Conservation (phyloP, 2,888 invertebrate species). For the Aleiodes alternator region DNA sequence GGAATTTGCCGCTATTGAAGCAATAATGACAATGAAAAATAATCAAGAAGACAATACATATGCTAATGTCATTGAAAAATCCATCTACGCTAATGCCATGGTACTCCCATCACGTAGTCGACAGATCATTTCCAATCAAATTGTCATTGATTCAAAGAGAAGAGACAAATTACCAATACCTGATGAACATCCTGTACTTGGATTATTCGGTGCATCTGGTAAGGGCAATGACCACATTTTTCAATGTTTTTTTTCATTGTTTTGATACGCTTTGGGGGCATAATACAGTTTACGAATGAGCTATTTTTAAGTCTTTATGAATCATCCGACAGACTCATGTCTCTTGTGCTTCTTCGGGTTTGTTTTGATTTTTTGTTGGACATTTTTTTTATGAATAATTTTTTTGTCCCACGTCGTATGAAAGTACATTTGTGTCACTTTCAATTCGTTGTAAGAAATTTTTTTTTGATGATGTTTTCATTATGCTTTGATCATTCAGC, state of each 20-base stretch:
- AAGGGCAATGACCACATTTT: slow-evolving; percentile 13
- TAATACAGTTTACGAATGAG: slow-evolving; percentile 45
- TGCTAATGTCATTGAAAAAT: slow-evolving; percentile 75
- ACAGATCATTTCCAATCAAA: slow-evolving; percentile 31
- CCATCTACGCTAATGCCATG: slow-evolving; percentile 65
- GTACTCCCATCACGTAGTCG: slow-evolving; percentile 52
- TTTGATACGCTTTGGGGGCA: not conserved
- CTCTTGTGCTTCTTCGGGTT: not conserved
- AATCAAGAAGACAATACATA: slow-evolving; percentile 72
- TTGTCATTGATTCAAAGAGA: slow-evolving; percentile 5
- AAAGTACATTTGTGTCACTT: too few species aligned
- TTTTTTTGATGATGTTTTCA: too few species aligned
- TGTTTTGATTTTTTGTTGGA: too few species aligned
- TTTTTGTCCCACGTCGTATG: too few species aligned
- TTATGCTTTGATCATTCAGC: too few species aligned
- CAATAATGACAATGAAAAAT: slow-evolving; percentile 65
- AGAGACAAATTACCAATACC: slow-evolving; percentile 25
- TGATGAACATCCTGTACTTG: slow-evolving; percentile 1
- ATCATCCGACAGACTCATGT: slow-evolving; percentile 47
- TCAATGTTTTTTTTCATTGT: slow-evolving; percentile 14
- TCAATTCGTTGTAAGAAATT: too few species aligned
- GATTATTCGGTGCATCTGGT: slow-evolving; percentile 34
- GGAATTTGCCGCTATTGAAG: slow-evolving; percentile 78
- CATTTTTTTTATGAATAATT: too few species aligned
- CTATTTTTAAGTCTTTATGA: slow-evolving; percentile 51